Percentiles rank a stretch among this genome's conserved stretches.
These are phyloP conservation scores for Morus bassanus DNA, from an alignment of 2,797 vertebrate species.

Conservation along the genomic window DNA sequence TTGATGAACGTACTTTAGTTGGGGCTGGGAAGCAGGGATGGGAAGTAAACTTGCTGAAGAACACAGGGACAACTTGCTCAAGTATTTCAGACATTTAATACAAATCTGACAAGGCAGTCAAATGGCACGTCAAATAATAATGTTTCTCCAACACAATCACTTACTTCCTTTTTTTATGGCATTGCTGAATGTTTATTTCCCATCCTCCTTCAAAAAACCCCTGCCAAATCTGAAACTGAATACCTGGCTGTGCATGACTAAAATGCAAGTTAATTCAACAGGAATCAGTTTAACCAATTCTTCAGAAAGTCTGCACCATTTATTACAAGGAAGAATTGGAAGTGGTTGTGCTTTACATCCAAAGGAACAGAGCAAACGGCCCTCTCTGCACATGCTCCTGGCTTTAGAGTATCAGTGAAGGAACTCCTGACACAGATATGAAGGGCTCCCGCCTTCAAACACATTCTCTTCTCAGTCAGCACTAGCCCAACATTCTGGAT, in stretches of 20 bases:
- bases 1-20: slow-evolving; percentile 36
- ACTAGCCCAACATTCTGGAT: background rate
- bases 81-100: background rate
- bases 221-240: background rate
- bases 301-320: background rate
- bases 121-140: background rate
- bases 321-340: background rate
- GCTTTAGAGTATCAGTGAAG: background rate
- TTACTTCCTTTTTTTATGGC: background rate
- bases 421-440: background rate
- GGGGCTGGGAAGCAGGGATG: background rate
- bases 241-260: background rate
- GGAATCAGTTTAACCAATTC: background rate
- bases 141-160: background rate
- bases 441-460: background rate
- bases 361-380: background rate
- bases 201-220: background rate
- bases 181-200: background rate
- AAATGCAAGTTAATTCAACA: background rate
- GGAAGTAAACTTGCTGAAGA: background rate
- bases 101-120: background rate
- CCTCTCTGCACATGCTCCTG: background rate
- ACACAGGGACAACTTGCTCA: background rate
- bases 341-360: background rate
- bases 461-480: background rate